These are phyloP conservation scores for Apostichopus parvimensis DNA, from an alignment of 35 echinoderm and acorn worm genomes.

Conservation along the genomic window DNA sequence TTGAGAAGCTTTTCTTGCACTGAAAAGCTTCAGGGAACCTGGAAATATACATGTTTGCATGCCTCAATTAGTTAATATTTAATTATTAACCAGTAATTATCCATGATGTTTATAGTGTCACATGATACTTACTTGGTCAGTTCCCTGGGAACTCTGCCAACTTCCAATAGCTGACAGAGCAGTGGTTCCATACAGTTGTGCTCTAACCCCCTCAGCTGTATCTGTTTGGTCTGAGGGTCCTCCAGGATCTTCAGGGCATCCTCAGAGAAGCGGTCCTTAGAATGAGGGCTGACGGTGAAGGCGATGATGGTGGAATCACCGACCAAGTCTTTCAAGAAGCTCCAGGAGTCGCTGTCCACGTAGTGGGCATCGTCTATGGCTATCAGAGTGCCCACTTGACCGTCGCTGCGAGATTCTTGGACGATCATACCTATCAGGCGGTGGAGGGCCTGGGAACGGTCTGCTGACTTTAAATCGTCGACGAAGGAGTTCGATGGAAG, in stretches of 20 bases:
- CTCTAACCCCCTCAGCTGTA: conserved; percentile 82
- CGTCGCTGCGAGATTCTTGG: conserved; percentile 43
- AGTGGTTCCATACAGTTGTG: conserved; percentile 81
- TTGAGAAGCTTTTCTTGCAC: no score
- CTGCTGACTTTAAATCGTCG: conserved; percentile 35
- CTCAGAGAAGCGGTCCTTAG: conserved; percentile 5
- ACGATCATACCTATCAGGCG: conserved; percentile 72
- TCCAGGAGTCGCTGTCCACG: conserved; percentile 95
- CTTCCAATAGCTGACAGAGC: conserved; percentile 83
- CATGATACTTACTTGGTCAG: conserved; percentile 78
- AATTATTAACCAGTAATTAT: no score
- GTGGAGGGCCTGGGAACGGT: conserved; percentile 60
- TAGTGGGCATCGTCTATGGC: conserved; percentile 95
- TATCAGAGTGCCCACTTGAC: conserved; percentile 62
- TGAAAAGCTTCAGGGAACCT: no score
- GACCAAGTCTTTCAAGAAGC: conserved; percentile 66
- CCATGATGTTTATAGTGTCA: no score
- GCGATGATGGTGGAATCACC: conserved; percentile 66
- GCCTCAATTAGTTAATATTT: no score
- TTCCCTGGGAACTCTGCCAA: conserved; percentile 79
- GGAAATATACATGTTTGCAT: no score
- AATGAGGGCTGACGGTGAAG: conserved; percentile 49
- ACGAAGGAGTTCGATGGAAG: conserved; percentile 60
- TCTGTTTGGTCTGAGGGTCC: conserved; percentile 22
- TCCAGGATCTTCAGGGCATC: conserved; percentile 63